A percentile compares a stretch with the other conserved stretches of the same genome.
phyloP scores from a whole-genome alignment of 2,797 vertebrate genomes.

The Petrocephalus schoutedeni region DNA sequence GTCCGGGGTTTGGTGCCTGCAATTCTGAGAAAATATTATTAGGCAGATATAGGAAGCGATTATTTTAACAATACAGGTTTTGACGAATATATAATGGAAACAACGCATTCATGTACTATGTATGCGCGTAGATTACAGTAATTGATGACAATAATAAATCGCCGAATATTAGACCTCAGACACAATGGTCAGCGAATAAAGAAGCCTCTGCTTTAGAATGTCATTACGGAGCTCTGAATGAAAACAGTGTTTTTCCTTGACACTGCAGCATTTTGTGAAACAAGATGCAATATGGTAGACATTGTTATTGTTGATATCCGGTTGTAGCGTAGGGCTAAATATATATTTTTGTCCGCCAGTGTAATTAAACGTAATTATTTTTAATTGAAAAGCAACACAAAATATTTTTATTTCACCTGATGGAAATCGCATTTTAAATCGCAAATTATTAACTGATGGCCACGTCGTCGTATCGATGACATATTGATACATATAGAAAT shows the following conservation, averaged over 20 bases:
- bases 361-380: neutral
- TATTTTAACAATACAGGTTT: neutral
- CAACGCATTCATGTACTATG: conserved; percentile 4
- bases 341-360: neutral
- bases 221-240: neutral
- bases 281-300: conserved; percentile 33
- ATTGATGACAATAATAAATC: neutral
- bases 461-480: neutral
- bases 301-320: conserved; percentile 62
- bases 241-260: neutral
- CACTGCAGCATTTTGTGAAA: conserved; percentile 27
- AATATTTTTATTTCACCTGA: neutral
- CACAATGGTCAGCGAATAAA: neutral
- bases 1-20: conserved; percentile 21
- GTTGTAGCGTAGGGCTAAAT: conserved; percentile 27
- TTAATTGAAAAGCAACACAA: neutral
- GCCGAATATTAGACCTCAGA: neutral
- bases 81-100: neutral
- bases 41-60: neutral
- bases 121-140: conserved; percentile 1
- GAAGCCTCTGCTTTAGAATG: neutral
- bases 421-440: neutral
- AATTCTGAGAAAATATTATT: neutral
- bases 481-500: neutral
- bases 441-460: neutral